These are phyloP conservation scores for Endotricha flammealis DNA, from an alignment of 2,888 invertebrate genomes.

Conservation along the genomic window DNA sequence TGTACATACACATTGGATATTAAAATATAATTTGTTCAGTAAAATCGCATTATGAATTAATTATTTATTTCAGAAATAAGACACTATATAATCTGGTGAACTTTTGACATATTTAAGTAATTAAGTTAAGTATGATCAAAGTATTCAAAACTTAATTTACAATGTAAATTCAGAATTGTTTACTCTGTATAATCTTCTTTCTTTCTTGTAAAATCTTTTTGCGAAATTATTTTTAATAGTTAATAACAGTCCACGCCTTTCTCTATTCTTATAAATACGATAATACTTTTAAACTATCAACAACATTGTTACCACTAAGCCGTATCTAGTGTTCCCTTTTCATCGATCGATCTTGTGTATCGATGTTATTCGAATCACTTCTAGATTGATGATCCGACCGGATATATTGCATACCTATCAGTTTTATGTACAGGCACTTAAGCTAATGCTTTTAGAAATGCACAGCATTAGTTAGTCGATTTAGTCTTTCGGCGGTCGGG, in stretches of 20 bases:
- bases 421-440: constrained; percentile 71
- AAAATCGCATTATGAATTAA: no score
- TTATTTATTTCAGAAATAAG: no score
- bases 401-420: constrained; percentile 72
- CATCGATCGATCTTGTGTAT: constrained; percentile 33
- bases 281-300: constrained; percentile 22
- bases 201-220: no score
- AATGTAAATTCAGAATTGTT: no score
- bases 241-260: neutral
- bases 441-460: constrained; percentile 66
- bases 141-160: no score
- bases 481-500: constrained; percentile 36
- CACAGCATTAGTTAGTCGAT: constrained; percentile 55
- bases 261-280: constrained; percentile 5
- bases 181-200: no score
- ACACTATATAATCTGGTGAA: no score
- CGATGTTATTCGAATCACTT: constrained; percentile 44
- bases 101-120: no score
- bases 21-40: no score
- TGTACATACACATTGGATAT: no score
- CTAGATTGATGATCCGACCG: constrained; percentile 52
- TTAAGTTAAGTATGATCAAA: no score
- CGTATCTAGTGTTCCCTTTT: constrained; percentile 31
- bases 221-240: no score
- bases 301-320: constrained; percentile 28